These are phyloP conservation scores for Linurgus olivaceus DNA, from an alignment of 2,797 vertebrate species.

Conservation along the genomic window DNA sequence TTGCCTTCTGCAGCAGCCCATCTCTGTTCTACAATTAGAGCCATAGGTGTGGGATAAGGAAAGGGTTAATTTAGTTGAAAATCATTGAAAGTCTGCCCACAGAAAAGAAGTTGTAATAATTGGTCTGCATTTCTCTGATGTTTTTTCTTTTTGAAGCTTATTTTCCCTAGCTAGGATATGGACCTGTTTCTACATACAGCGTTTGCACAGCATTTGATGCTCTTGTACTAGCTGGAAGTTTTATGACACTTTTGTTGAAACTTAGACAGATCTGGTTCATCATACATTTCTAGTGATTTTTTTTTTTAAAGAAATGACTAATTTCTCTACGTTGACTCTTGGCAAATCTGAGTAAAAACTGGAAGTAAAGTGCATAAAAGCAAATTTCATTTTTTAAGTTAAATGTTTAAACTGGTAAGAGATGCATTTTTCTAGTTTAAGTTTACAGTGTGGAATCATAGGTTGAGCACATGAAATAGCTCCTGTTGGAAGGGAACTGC, in stretches of 20 bases:
- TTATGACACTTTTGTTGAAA: neutral
- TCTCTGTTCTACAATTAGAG: neutral
- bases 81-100: neutral
- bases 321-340: neutral
- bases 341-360: neutral
- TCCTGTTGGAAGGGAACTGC: neutral
- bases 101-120: neutral
- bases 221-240: conserved; percentile 4
- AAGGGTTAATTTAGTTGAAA: neutral
- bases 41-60: neutral
- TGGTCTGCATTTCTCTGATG: neutral
- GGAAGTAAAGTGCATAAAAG: neutral
- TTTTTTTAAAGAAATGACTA: neutral
- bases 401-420: neutral
- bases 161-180: neutral
- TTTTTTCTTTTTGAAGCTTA: neutral
- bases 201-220: neutral
- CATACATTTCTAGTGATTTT: neutral
- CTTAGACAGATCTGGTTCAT: conserved; percentile 45
- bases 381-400: neutral
- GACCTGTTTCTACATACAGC: neutral
- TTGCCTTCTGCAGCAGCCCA: neutral
- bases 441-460: neutral
- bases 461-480: neutral
- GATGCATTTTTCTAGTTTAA: neutral